Conservation (phyloP, 1,140 invertebrate species). For the Phocides pigmalion region DNA sequence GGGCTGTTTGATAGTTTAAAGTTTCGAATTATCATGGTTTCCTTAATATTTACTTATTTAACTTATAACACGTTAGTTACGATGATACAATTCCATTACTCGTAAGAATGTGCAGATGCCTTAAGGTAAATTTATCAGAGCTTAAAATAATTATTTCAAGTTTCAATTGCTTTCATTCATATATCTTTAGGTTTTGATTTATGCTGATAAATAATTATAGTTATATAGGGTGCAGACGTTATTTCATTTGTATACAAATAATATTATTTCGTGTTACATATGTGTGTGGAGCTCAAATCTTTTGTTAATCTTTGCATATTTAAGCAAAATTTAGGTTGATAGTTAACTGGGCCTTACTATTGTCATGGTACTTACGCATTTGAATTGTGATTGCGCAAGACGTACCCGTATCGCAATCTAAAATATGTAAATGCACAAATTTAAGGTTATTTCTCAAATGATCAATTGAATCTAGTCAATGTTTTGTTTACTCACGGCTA, state of each 20-base stretch:
- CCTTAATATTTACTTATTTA: too few species aligned
- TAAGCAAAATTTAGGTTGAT: constrained; percentile 7
- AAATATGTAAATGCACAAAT: constrained; percentile 64
- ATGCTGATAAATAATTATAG: constrained; percentile 8
- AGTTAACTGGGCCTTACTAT: neutral
- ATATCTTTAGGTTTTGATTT: constrained; percentile 25
- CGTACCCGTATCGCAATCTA: constrained; percentile 79
- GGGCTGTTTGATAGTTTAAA: too few species aligned
- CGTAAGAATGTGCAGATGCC: constrained; percentile 18
- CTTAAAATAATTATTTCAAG: constrained; percentile 12
- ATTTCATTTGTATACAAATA: neutral
- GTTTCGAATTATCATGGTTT: too few species aligned
- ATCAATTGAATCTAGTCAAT: constrained; percentile 14
- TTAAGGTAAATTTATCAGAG: constrained; percentile 9
- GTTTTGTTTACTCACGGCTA: constrained; percentile 68
- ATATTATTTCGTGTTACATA: neutral
- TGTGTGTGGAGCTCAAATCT: neutral
- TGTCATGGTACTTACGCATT: constrained; percentile 72
- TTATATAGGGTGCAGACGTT: neutral
- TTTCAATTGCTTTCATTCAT: constrained; percentile 20
- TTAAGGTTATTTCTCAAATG: constrained; percentile 41
- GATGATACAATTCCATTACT: neutral
- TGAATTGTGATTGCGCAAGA: constrained; percentile 80
- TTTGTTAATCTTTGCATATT: neutral
- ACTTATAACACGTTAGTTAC: neutral